Conservation (phyloP, 2,113 vertebrate species). For the Sylvilagus bachmani region DNA sequence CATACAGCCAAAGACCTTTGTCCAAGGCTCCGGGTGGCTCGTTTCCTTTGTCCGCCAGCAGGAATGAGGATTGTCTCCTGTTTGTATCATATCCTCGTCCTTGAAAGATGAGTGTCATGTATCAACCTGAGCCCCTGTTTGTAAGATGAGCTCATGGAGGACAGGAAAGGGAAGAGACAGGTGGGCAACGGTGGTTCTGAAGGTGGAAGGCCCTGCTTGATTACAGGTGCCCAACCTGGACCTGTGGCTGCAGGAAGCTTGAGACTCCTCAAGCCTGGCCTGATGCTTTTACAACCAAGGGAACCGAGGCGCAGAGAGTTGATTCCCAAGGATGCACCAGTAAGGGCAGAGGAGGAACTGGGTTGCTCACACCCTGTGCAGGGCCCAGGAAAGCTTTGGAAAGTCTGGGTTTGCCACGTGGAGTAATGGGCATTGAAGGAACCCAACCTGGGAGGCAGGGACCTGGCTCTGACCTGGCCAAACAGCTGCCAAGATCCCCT, state of each 20-base stretch:
- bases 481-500: not conserved
- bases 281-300: not conserved
- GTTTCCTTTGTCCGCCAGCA: not conserved
- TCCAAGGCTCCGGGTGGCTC: slow-evolving; percentile 16
- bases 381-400: not conserved
- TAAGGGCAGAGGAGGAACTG: not conserved
- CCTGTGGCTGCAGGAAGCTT: not conserved
- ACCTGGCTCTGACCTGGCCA: not conserved
- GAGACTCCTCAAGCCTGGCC: not conserved
- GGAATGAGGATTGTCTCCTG: slow-evolving; percentile 34
- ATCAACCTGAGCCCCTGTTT: slow-evolving; percentile 15
- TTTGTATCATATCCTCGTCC: slow-evolving; percentile 15
- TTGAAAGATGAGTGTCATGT: slow-evolving; percentile 53
- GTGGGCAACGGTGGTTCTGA: not conserved
- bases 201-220: slow-evolving; percentile 1
- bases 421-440: not conserved
- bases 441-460: not conserved
- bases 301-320: not conserved
- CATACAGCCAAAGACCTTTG: slow-evolving; percentile 54
- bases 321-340: not conserved
- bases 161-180: slow-evolving; percentile 17
- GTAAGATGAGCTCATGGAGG: slow-evolving; percentile 61
- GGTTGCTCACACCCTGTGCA: not conserved
- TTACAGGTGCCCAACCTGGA: not conserved
- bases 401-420: not conserved